Percentiles rank a stretch among this genome's conserved stretches.
Evolutionary conservation across 2,797 vertebrate species (phyloP).

Genomic region (Crax fasciolata): DNA sequence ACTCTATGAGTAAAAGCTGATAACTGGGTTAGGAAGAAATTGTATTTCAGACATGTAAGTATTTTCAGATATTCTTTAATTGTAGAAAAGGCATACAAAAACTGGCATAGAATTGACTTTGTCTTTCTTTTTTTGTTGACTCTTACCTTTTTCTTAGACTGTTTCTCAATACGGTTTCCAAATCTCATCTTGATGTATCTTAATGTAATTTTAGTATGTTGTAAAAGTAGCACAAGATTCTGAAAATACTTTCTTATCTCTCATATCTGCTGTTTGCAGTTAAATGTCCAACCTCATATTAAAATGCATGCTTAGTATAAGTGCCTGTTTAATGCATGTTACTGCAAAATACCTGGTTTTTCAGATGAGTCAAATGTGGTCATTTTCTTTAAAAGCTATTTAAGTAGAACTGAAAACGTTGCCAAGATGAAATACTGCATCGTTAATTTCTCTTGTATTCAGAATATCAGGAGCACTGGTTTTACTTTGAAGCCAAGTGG

Average conservation of each 20-base stretch:
- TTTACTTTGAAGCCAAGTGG: conserved; percentile 99
- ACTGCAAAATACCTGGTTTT: background rate
- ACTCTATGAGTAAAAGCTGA: background rate
- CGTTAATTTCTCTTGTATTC: conserved; percentile 46
- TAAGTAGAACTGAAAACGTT: background rate
- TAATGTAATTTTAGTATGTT: background rate
- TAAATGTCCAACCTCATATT: background rate
- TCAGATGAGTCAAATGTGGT: background rate
- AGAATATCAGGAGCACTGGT: conserved; percentile 99
- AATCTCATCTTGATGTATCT: background rate
- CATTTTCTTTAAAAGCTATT: background rate
- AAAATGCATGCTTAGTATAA: background rate
- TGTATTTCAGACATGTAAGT: background rate
- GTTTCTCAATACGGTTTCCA: background rate
- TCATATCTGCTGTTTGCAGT: background rate
- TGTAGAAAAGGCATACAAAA: background rate
- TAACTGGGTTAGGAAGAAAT: background rate
- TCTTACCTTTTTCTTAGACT: background rate
- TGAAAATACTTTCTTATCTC: background rate
- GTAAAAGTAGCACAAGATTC: background rate
- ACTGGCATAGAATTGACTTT: background rate
- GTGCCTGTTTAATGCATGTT: background rate
- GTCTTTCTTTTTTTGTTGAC: background rate
- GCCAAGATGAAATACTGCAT: background rate
- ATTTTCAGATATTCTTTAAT: background rate